Evolutionary conservation across 2,113 vertebrate genomes (phyloP).

Genomic region (Athene noctua): DNA sequence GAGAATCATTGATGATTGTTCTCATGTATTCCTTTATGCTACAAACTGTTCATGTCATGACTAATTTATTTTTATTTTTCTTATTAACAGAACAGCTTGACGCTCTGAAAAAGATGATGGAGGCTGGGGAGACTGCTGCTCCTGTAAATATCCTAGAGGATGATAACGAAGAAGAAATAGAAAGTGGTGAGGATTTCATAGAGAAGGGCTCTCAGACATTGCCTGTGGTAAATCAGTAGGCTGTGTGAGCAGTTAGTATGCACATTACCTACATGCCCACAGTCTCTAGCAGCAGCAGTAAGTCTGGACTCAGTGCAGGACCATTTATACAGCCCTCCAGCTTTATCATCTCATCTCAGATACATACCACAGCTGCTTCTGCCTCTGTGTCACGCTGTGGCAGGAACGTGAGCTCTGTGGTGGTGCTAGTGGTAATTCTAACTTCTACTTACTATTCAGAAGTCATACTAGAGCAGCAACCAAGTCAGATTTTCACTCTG

Average conservation of each 20-base stretch:
- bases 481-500: not conserved
- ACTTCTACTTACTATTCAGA: not conserved
- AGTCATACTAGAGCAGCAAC: not conserved
- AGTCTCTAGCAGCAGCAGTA: not conserved
- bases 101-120: conserved; percentile 96
- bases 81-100: conserved; percentile 90
- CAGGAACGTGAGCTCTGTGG: not conserved
- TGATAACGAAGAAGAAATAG: conserved; percentile 92
- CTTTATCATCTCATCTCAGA: not conserved
- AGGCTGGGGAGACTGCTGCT: conserved; percentile 91
- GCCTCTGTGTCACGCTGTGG: not conserved
- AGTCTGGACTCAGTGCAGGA: not conserved
- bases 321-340: not conserved
- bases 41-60: not conserved
- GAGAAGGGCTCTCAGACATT: not conserved
- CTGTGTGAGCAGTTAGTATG: not conserved
- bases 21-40: not conserved
- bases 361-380: not conserved
- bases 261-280: fast-evolving
- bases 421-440: not conserved
- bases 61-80: conserved; percentile 28
- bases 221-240: not conserved
- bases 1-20: not conserved
- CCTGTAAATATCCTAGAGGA: conserved; percentile 93
- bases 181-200: conserved; percentile 80